Conservation (phyloP, 2,113 vertebrate genomes). For the Nycticorax nycticorax region DNA sequence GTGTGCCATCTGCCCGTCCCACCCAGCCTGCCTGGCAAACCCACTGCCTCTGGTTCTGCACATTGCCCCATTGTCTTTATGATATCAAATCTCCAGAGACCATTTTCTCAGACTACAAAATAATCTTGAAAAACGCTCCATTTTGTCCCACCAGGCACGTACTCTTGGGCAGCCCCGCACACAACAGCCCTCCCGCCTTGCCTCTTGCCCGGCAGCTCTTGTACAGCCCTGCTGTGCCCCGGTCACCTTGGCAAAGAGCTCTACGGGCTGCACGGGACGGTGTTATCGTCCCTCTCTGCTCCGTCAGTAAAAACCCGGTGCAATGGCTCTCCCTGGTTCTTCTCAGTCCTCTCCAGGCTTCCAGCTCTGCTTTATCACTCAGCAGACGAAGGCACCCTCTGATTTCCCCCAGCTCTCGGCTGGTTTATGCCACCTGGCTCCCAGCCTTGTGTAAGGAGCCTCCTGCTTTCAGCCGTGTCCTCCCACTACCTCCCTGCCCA, state of each 20-base stretch:
- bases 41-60: background rate
- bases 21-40: background rate
- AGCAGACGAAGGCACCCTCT: background rate
- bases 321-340: background rate
- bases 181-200: background rate
- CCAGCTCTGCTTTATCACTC: background rate
- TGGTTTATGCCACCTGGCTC: background rate
- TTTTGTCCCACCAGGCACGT: background rate
- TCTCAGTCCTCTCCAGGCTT: background rate
- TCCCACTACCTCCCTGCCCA: background rate
- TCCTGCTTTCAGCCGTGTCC: background rate
- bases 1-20: background rate
- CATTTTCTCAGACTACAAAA: background rate
- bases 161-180: background rate
- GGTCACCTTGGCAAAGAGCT: background rate
- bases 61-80: background rate
- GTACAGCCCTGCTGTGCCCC: rapidly evolving
- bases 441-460: background rate
- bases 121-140: rapidly evolving
- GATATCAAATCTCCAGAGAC: background rate
- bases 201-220: background rate
- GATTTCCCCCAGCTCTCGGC: background rate
- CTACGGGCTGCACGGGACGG: rapidly evolving
- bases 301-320: background rate
- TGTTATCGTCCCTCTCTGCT: background rate